Evolutionary conservation across 1,140 invertebrate genomes (phyloP), one percentile per base, ranked within the genome.

Genomic region (Drosophila santomea): DNA sequence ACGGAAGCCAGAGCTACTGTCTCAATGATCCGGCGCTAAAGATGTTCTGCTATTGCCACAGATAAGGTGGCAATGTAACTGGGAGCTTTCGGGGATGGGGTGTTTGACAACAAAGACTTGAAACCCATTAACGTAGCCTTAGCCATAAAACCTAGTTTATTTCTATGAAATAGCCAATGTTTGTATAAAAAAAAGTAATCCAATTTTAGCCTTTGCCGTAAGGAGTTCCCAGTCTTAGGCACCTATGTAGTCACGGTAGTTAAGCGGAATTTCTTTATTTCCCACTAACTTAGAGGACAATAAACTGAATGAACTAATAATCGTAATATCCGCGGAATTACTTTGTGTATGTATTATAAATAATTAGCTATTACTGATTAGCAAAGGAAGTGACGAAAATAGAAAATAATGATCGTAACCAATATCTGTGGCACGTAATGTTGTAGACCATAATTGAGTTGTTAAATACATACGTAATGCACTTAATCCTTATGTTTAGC

Each of bases 1-100:
- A 97, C 76, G 96, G 95, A 5, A 94, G 94, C 60, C 96, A 97
- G 91, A 97, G 96, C 92, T 93, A 93, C 71, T 98, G 97, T 85
- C 94, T 97, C 25, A 93, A 95, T 55, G 94, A 97, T 79, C 96
- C 95, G 76, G 93, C 94, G 75, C 93, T 97, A 28, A 96, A 97
- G 85, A 93, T 97, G 56, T 97, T 96, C 91, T 97, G 96, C 93
- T 97, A 95, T 88, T 97, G 96, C 77, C 92, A 92, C 55, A 83
- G 85, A 82, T 92, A 60, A 38, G 20, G 8, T 14, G 25, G 35
- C 35, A 12, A 20, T 36, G 6, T 6, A 20, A 38, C 0, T 4
- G 38, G 35, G 12, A 14, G 25, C 5, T 14, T 35, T 39, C 51
- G 51, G 36, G 28, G 15, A 32, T 54, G 51, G 50, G 12, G 63